Percentiles rank a stretch among this genome's conserved stretches.
Conservation (phyloP, 2,888 invertebrate species). For the Idaea straminata region DNA sequence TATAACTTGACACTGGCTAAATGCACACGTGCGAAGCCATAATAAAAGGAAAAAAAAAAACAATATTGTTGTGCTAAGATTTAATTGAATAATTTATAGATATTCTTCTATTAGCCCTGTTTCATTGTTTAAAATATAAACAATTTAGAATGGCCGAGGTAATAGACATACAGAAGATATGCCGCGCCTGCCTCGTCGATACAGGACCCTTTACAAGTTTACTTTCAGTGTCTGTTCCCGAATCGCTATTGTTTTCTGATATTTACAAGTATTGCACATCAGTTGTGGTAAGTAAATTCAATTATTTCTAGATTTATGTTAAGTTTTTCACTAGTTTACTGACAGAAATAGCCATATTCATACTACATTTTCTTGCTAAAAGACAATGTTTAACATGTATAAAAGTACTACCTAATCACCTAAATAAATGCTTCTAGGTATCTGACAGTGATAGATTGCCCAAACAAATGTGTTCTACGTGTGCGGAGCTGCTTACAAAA, state of each 20-base stretch:
- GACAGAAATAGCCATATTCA: neutral
- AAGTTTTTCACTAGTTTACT: neutral
- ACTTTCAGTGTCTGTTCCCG: constrained; percentile 59
- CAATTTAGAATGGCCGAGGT: constrained; percentile 39
- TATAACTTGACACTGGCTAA: no score
- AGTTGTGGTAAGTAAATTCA: constrained; percentile 55
- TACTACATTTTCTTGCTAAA: neutral
- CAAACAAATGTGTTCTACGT: constrained; percentile 65
- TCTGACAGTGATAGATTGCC: constrained; percentile 62
- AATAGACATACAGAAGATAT: constrained; percentile 63
- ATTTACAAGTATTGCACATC: constrained; percentile 73
- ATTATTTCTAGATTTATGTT: constrained; percentile 8
- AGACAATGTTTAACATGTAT: no score
- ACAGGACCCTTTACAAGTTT: constrained; percentile 65
- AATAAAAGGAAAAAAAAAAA: no score
- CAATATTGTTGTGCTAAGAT: neutral
- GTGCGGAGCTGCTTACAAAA: constrained; percentile 65
- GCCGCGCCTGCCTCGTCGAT: constrained; percentile 67
- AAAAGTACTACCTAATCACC: neutral
- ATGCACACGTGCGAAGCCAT: no score
- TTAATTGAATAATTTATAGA: neutral
- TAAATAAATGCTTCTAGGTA: constrained; percentile 45
- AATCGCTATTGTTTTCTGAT: constrained; percentile 35
- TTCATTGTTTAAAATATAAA: neutral
- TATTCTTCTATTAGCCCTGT: neutral